These are phyloP conservation scores for Macrotrachela quadricornifera DNA, from an alignment of 1,140 invertebrate genomes.

Conservation along the genomic window DNA sequence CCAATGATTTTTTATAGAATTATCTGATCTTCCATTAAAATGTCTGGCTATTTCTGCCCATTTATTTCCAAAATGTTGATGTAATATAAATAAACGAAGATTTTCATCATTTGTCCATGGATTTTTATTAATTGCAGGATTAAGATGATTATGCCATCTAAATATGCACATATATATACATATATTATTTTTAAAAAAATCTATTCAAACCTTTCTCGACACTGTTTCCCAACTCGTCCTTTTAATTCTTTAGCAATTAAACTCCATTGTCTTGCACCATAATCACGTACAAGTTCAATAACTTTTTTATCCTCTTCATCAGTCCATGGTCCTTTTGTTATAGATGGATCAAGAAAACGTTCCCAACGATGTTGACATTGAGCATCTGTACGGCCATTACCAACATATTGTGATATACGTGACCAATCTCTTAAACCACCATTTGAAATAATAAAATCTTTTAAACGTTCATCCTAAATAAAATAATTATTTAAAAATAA, in stretches of 20 bases:
- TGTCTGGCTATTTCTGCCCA: constrained; percentile 95
- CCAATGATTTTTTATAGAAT: constrained; percentile 98
- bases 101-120: constrained; percentile 92
- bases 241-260: constrained; percentile 76
- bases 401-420: no score
- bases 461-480: no score
- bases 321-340: constrained; percentile 92
- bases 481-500: no score
- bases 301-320: constrained; percentile 92
- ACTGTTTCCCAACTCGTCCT: constrained; percentile 43
- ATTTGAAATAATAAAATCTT: no score
- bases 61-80: constrained; percentile 70
- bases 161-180: no score
- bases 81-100: constrained; percentile 67
- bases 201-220: constrained; percentile 47
- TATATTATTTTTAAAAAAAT: no score
- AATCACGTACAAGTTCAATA: constrained; percentile 63
- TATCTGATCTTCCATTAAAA: constrained; percentile 62
- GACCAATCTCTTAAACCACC: no score
- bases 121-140: constrained; percentile 87
- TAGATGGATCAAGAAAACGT: constrained; percentile 80
- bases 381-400: constrained; percentile 47
- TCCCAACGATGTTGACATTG: constrained; percentile 90
- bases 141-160: constrained; percentile 87
- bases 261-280: constrained; percentile 91